Percentiles rank a stretch among this genome's conserved stretches.
These are phyloP conservation scores for Drosophila albomicans DNA, from an alignment of 1,140 invertebrate species.

Conservation along the genomic window DNA sequence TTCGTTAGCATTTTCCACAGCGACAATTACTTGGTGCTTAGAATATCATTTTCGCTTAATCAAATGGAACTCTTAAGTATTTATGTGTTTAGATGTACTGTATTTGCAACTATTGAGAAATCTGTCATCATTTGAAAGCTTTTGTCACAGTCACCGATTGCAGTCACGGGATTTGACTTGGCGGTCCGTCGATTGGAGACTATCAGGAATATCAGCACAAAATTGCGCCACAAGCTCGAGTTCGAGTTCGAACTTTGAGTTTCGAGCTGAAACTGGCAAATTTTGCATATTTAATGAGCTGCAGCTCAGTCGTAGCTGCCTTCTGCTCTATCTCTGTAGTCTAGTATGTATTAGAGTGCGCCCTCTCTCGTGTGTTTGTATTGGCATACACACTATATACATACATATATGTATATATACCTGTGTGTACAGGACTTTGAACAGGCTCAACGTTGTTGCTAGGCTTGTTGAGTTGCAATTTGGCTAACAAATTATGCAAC, in stretches of 20 bases:
- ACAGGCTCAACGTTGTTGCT: conserved; percentile 49
- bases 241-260: too few relatives aligned
- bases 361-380: background rate
- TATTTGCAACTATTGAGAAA: background rate
- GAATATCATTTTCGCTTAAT: too few relatives aligned
- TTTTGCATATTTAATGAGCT: conserved; percentile 79
- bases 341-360: background rate
- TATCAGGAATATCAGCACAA: conserved; percentile 34
- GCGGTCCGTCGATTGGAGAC: background rate
- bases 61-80: too few relatives aligned
- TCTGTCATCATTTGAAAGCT: background rate
- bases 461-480: conserved; percentile 80
- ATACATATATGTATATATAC: background rate
- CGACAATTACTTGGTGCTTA: too few relatives aligned
- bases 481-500: conserved; percentile 80
- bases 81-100: too few relatives aligned
- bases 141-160: background rate
- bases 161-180: conserved; percentile 6
- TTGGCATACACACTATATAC: conserved; percentile 24
- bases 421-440: conserved; percentile 32
- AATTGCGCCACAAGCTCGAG: conserved; percentile 11
- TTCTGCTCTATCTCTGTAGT: background rate
- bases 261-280: conserved; percentile 49
- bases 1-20: too few relatives aligned
- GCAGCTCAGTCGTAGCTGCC: conserved; percentile 8